Conservation (phyloP, 2,113 vertebrate genomes). For the Sula dactylatra region DNA sequence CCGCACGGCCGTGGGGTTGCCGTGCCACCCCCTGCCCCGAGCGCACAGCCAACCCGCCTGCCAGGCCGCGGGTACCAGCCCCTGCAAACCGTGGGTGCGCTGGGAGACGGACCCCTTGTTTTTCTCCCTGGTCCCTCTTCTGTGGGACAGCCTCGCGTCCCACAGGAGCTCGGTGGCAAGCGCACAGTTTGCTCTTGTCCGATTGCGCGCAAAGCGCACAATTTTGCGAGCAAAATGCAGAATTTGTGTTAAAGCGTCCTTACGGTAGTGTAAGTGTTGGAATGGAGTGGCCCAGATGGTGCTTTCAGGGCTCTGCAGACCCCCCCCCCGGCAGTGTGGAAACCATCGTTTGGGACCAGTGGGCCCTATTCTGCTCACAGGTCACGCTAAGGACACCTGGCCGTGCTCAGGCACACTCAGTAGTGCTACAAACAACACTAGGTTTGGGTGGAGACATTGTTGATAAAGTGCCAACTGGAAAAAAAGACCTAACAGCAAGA, state of each 20-base stretch:
- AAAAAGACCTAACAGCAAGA: neutral
- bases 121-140: too few relatives aligned
- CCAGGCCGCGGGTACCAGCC: neutral
- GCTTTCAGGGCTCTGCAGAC: neutral
- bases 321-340: neutral
- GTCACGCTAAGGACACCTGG: neutral
- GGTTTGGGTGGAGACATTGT: constrained; percentile 34
- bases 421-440: neutral
- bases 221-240: neutral
- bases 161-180: fast-evolving
- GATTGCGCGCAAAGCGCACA: too few relatives aligned
- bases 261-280: neutral
- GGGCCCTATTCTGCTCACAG: neutral
- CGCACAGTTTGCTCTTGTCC: neutral
- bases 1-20: neutral
- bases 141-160: neutral
- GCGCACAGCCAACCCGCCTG: fast-evolving
- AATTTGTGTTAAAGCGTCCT: neutral
- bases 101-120: neutral
- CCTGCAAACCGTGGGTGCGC: neutral
- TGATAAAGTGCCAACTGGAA: constrained; percentile 22
- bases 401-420: neutral
- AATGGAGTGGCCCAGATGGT: fast-evolving
- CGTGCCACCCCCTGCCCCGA: neutral
- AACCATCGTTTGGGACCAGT: fast-evolving